phyloP scores from a whole-genome alignment of 2,888 invertebrate species.

The Dorcus parallelipipedus region DNA sequence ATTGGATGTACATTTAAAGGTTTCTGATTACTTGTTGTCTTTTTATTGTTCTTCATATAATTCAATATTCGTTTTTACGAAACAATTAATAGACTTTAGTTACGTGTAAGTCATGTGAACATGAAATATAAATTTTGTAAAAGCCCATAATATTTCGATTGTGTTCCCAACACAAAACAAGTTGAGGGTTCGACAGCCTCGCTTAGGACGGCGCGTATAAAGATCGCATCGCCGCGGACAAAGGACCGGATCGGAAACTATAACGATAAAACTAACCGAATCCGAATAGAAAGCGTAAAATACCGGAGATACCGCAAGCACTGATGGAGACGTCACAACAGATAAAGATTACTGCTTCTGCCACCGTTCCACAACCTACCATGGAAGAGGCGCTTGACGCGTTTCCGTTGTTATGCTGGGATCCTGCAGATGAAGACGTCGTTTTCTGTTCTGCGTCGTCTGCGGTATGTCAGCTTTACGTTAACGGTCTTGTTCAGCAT shows the following conservation, averaged over 20 bases:
- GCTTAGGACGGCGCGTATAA: constrained; percentile 21
- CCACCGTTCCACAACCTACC: no score
- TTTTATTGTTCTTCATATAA: no score
- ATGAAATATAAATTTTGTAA: background rate
- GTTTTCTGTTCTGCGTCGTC: no score
- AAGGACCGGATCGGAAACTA: constrained; percentile 45
- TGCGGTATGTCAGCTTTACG: no score
- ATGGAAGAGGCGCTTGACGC: no score
- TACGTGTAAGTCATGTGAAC: background rate
- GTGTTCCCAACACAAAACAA: constrained; percentile 19
- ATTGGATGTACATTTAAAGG: no score
- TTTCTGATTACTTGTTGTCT: no score
- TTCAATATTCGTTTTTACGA: no score
- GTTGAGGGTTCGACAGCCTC: constrained; percentile 18
- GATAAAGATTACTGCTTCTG: constrained; percentile 38
- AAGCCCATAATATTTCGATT: constrained; percentile 8
- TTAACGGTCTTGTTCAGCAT: no score
- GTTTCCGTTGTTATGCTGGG: no score
- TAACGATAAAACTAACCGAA: constrained; percentile 47
- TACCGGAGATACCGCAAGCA: constrained; percentile 36
- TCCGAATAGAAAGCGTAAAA: constrained; percentile 39
- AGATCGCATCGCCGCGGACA: constrained; percentile 33
- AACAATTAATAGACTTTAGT: no score
- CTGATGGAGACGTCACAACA: constrained; percentile 40
- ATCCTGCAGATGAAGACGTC: no score